Percentiles rank a stretch among this genome's conserved stretches.
These are phyloP conservation scores for Drosophila miranda DNA, from an alignment of 1,140 invertebrate genomes.

Conservation along the genomic window DNA sequence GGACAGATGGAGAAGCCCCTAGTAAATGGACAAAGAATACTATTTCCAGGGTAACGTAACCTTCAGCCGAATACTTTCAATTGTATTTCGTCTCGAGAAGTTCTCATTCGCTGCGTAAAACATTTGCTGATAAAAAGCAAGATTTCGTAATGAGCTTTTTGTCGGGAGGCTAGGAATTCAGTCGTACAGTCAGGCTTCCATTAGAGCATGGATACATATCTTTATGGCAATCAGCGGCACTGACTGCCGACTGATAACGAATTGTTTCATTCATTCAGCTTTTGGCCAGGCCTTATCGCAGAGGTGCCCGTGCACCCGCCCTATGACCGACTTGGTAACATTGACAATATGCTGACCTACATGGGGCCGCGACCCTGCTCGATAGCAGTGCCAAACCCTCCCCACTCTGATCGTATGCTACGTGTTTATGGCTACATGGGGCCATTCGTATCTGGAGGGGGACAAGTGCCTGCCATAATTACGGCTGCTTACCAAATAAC, in stretches of 20 bases:
- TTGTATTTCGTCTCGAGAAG: slow-evolving; percentile 11
- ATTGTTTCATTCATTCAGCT: slow-evolving; percentile 34
- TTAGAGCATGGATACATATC: slow-evolving; percentile 3
- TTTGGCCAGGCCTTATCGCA: slow-evolving; percentile 40
- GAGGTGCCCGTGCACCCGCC: background rate
- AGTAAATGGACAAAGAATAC: background rate
- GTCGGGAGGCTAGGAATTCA: slow-evolving; percentile 11
- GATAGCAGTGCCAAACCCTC: background rate
- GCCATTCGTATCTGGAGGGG: slow-evolving; percentile 11
- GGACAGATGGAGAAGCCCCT: no score
- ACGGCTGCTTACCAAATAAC: slow-evolving; percentile 37
- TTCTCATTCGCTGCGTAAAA: slow-evolving; percentile 10
- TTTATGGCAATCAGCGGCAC: slow-evolving; percentile 20
- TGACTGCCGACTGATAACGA: slow-evolving; percentile 21
- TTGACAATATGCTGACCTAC: slow-evolving; percentile 46
- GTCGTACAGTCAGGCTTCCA: slow-evolving; percentile 6
- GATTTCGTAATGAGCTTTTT: slow-evolving; percentile 59
- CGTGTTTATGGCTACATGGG: slow-evolving; percentile 18
- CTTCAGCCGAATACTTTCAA: background rate
- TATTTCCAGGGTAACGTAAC: slow-evolving; percentile 7
- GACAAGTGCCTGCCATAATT: slow-evolving; percentile 21
- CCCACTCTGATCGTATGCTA: slow-evolving; percentile 6
- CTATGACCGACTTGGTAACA: slow-evolving; percentile 22
- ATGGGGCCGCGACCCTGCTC: slow-evolving; percentile 22
- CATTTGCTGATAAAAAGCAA: slow-evolving; percentile 52